Conservation (phyloP, 2,797 vertebrate genomes). For the Molossus alvarezi region DNA sequence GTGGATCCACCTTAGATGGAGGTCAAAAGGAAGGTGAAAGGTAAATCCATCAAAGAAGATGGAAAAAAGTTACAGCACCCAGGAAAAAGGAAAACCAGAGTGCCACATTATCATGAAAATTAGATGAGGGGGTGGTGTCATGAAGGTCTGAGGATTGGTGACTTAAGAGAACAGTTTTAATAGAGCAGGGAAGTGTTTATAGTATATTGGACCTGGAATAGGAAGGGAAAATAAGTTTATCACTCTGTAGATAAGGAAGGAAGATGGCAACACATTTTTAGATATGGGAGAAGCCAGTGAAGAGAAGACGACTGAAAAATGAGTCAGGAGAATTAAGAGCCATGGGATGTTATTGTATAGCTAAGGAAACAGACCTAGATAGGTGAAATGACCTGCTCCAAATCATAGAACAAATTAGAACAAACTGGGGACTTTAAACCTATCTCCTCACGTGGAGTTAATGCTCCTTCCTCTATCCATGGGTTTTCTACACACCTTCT, state of each 20-base stretch:
- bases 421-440: not conserved
- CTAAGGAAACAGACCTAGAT: not conserved
- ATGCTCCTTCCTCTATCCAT: not conserved
- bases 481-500: not conserved
- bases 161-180: not conserved
- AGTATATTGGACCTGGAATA: not conserved
- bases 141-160: not conserved
- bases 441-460: not conserved
- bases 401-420: not conserved
- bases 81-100: not conserved
- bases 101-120: not conserved
- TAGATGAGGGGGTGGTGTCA: not conserved
- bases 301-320: slow-evolving; percentile 3
- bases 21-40: slow-evolving; percentile 55
- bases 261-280: not conserved
- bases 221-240: not conserved
- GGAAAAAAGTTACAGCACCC: not conserved
- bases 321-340: not conserved
- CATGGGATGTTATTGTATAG: not conserved
- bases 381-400: not conserved
- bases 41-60: slow-evolving; percentile 50
- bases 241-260: not conserved
- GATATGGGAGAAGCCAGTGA: slow-evolving; percentile 1
- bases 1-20: not conserved
- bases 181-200: not conserved